A percentile compares a stretch with the other conserved stretches of the same genome.
Evolutionary conservation across 1,140 invertebrate species (phyloP).

Genomic region (Muscidifurax raptorellus): DNA sequence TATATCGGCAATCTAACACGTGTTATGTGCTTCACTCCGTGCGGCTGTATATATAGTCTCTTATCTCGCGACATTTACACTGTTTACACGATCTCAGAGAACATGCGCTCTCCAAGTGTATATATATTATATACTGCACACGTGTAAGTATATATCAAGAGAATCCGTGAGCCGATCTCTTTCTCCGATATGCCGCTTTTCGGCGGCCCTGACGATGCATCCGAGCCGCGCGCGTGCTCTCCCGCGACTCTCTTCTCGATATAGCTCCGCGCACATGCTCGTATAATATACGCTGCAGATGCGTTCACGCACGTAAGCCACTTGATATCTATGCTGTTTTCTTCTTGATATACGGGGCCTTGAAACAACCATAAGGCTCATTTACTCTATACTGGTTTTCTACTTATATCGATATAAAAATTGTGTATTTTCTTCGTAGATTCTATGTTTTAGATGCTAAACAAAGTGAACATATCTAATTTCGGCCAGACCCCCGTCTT

Average conservation of each 20-base stretch:
- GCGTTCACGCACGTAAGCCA: too few species aligned
- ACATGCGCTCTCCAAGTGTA: background rate
- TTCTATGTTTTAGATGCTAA: too few species aligned
- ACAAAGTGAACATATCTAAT: too few species aligned
- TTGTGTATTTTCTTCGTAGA: too few species aligned
- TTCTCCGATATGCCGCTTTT: background rate
- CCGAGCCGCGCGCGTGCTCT: background rate
- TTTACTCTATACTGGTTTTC: too few species aligned
- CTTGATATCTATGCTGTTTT: too few species aligned
- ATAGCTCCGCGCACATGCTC: background rate
- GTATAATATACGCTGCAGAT: background rate
- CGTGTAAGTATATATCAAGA: too few species aligned
- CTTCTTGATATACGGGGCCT: too few species aligned
- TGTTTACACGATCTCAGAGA: slow-evolving; percentile 1
- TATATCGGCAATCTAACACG: slow-evolving; percentile 27
- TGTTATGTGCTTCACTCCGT: background rate
- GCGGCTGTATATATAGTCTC: background rate
- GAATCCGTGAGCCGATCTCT: background rate
- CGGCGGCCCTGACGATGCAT: background rate
- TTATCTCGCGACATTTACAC: slow-evolving; percentile 33
- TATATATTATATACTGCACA: background rate
- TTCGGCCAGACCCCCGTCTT: too few species aligned
- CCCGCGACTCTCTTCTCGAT: background rate
- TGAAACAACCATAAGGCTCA: too few species aligned
- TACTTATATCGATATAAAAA: too few species aligned